Evolutionary conservation across 1,140 invertebrate genomes (phyloP), one percentile per base, ranked within the genome.

Genomic region (Gryon sp.): DNA sequence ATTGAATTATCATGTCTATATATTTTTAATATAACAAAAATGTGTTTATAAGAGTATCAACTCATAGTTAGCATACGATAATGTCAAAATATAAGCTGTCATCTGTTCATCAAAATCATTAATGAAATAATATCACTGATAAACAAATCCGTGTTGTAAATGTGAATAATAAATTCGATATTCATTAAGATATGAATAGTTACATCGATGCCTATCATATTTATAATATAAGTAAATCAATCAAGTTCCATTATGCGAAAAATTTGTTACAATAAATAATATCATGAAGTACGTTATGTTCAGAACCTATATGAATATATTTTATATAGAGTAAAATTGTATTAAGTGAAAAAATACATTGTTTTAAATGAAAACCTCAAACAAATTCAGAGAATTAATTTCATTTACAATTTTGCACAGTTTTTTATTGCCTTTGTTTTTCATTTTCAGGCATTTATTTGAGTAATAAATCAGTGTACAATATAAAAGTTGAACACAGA

Each of bases 121-220:
- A 66, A 66, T 66, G 62, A 66, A 66, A 66, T 66, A 53, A 38
- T 45, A 66, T 53, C 48, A 55, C 53, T 66, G 62, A 66, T 45
- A 66, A 66, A 66, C 38, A 16, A 53, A 66, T 66, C 62, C 53
- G 62, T 66, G 40, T 65, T 52, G 18, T 32, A 45, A 26, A 66
- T 34, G 53, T 66, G 48, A 66, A 66, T 53, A 55, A 66, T 66
- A 55, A 66, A 53, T 53, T 48, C 53, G 48, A 66, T 66, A 53
- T 66, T 66, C 38, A 66, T 66, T 38, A 53, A 36, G 38, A 65
- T 65, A 63, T 50, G 59, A 63, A 63, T 63, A 63, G 32, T 65
- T 26, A 15, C 6, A 16, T 7, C 45, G 48, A 66, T 66, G 45
- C 12, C 30, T 28, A 66, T 66, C 62, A 45, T 53, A 53, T 66